A percentile compares a stretch with the other conserved stretches of the same genome.
phyloP scores from a whole-genome alignment of 2,113 vertebrate species.

The Lophius piscatorius region DNA sequence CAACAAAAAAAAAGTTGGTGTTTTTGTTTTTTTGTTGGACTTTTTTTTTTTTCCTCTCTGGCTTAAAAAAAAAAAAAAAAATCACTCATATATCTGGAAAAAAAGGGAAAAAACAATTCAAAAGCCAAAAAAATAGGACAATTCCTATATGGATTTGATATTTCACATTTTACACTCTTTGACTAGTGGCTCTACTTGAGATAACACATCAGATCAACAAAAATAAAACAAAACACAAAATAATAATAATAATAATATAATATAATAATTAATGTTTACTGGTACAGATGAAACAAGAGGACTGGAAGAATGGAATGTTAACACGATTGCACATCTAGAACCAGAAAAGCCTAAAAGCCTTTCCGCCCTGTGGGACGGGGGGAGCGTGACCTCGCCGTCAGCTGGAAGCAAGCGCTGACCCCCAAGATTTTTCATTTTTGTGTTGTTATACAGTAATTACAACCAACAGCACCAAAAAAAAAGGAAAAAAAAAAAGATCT shows the following conservation, averaged over 20 bases:
- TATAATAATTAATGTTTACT: constrained; percentile 83
- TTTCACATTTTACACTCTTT: constrained; percentile 94
- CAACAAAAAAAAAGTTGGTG: constrained; percentile 83
- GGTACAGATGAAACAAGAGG: constrained; percentile 80
- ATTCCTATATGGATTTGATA: constrained; percentile 75
- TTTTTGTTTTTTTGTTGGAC: constrained; percentile 81
- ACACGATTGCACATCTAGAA: constrained; percentile 98
- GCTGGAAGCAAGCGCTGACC: constrained; percentile 56
- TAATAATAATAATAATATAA: constrained; percentile 74
- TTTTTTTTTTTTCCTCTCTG: constrained; percentile 78
- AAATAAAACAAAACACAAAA: constrained; percentile 52
- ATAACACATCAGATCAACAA: constrained; percentile 82
- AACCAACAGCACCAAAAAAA: constrained; percentile 99
- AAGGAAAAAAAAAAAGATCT: too few species aligned
- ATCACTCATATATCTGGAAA: constrained; percentile 83
- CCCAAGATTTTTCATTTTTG: constrained; percentile 74
- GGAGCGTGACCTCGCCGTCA: constrained; percentile 77
- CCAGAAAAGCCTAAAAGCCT: constrained; percentile 85
- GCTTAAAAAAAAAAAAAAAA: constrained; percentile 76
- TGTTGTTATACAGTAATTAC: constrained; percentile 88
- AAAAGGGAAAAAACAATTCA: constrained; percentile 72
- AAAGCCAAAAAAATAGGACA: constrained; percentile 67
- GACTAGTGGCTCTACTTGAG: constrained; percentile 94
- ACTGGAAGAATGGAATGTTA: constrained; percentile 95
- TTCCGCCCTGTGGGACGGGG: constrained; percentile 80